Evolutionary conservation across 2,888 invertebrate genomes (phyloP), one percentile per base, ranked within the genome.

Genomic region (Nipponacmea schrenckii): DNA sequence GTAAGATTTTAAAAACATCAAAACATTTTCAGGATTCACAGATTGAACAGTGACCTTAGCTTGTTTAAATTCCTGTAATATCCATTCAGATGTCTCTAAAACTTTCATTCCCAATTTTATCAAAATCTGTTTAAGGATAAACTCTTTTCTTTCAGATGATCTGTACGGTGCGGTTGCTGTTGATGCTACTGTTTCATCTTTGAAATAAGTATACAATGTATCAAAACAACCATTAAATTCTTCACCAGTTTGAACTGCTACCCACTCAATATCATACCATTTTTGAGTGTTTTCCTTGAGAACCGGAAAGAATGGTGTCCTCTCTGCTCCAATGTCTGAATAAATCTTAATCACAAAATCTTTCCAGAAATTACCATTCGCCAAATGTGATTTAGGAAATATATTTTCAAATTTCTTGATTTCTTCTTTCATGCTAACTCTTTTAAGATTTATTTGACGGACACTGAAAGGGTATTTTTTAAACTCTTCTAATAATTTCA

Each of bases 101-200:
- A 75, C 56, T 46, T 72, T 75, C 75, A 75, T 75, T 67, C 67
- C 67, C 10, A 75, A 8, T 46, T 65, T 56, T 64, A 65, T 66
- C 39, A 75, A 50, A 26, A 75, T 39, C 12, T 31, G 15, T 31
- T 27, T 20, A n/a, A 68, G 20, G n/a, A 15, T n/a, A 64, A 48
- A 62, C 50, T 12, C n/a, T 67, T 62, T 64, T 31, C 20, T 31
- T 17, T 15, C 24, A 15, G 20, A 10, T 4, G 68, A 64, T 45
- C n/a, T 67, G 17, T 20, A 10, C 46, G 50, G 45, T 63, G 39
- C 65, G 2, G 10, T 46, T 10, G 46, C 50, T 48, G 26, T 66
- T 48, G 5, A 0, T 44, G n/a, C n/a, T n/a, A n/a, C n/a, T n/a
- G 31, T 15, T 71, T 4, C n/a, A 20, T 14, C 65, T 62, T 39